Percentiles rank a stretch among this genome's conserved stretches.
Conservation (phyloP, 2,113 vertebrate genomes). For the Passer domesticus region DNA sequence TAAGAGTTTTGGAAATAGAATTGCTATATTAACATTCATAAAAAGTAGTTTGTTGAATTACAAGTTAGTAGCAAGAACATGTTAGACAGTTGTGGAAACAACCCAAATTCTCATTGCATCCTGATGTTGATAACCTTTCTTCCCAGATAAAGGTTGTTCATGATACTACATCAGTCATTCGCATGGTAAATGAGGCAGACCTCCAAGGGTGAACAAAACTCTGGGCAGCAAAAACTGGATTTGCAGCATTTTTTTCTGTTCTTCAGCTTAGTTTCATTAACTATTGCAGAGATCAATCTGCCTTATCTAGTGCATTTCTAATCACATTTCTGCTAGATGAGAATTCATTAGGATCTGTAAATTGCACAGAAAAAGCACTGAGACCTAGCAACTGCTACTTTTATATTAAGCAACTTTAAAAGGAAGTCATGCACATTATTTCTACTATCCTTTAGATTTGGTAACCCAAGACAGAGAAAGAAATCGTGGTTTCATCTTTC, state of each 20-base stretch:
- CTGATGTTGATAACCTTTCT: slow-evolving; percentile 63
- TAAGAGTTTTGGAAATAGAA: slow-evolving; percentile 36
- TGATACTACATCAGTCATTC: slow-evolving; percentile 20
- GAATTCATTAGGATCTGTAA: slow-evolving; percentile 63
- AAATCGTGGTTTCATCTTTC: background rate
- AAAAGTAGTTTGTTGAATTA: slow-evolving; percentile 21
- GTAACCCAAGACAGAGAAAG: background rate
- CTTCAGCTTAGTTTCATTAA: slow-evolving; percentile 71
- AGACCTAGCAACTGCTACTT: background rate
- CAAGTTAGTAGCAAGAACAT: slow-evolving; percentile 39
- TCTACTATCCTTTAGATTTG: background rate
- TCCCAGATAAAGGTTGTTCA: slow-evolving; percentile 33
- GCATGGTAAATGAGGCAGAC: slow-evolving; percentile 25
- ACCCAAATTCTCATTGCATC: slow-evolving; percentile 4
- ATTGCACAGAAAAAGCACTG: slow-evolving; percentile 32
- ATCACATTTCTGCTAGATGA: slow-evolving; percentile 61
- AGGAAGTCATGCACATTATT: background rate
- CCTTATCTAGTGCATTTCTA: slow-evolving; percentile 69
- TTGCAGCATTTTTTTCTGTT: background rate
- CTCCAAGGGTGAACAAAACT: slow-evolving; percentile 53
- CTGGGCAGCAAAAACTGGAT: slow-evolving; percentile 37
- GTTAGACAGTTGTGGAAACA: slow-evolving; percentile 46
- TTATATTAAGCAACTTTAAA: slow-evolving; percentile 26
- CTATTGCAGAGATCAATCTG: slow-evolving; percentile 66
- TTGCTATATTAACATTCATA: slow-evolving; percentile 41